These are phyloP conservation scores for Campylorhamphus procurvoides DNA, from an alignment of 2,113 vertebrate species.

Conservation along the genomic window DNA sequence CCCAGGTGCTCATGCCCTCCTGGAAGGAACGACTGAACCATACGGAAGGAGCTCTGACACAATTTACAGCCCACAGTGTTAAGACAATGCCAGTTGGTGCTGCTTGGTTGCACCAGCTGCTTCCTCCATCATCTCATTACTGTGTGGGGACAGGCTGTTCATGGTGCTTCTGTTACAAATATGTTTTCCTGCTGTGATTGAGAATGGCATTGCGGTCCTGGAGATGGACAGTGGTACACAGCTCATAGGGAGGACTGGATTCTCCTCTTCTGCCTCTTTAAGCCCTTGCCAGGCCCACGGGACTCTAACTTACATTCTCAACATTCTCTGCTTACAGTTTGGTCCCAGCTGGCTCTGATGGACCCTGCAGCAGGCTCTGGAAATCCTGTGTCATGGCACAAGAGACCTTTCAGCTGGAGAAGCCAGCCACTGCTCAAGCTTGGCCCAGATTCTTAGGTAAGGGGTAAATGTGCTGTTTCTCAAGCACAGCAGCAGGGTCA, in stretches of 20 bases:
- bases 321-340: not conserved
- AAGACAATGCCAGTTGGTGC: not conserved
- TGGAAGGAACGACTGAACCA: not conserved
- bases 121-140: not conserved
- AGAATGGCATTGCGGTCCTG: not conserved
- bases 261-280: not conserved
- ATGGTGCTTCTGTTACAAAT: not conserved
- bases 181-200: not conserved
- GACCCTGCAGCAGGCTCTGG: not conserved
- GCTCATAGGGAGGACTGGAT: not conserved
- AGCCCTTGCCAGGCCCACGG: not conserved
- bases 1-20: not conserved
- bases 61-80: not conserved
- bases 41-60: not conserved
- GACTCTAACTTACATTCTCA: not conserved
- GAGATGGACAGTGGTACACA: not conserved
- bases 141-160: not conserved
- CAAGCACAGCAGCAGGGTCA: not conserved
- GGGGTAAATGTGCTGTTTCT: not conserved
- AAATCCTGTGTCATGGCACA: not conserved
- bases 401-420: not conserved
- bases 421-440: not conserved
- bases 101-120: not conserved
- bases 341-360: not conserved
- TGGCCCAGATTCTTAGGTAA: not conserved